phyloP scores from a whole-genome alignment of 2,113 vertebrate genomes.

The Orientallactaga bullata region DNA sequence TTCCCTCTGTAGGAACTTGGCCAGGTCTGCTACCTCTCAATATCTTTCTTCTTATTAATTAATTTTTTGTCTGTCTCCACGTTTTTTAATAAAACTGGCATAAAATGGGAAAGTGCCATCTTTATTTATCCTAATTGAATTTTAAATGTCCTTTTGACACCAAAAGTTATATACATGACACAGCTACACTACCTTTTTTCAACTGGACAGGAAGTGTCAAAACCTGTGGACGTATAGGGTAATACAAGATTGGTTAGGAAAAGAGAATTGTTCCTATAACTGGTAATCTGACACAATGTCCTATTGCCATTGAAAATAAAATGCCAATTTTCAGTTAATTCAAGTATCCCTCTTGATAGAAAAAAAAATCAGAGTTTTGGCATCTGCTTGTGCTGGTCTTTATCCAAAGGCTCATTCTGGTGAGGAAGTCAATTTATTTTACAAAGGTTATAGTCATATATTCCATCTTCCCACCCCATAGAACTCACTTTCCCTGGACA shows the following conservation, averaged over 20 bases:
- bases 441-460: too few species aligned
- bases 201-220: constrained; percentile 95
- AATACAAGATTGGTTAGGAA: constrained; percentile 92
- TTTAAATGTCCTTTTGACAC: constrained; percentile 98
- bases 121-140: constrained; percentile 99
- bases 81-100: constrained; percentile 92
- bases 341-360: too few species aligned
- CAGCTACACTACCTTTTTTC: constrained; percentile 97
- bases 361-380: too few species aligned
- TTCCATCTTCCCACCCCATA: too few species aligned
- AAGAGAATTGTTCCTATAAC: constrained; percentile 96
- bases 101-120: constrained; percentile 95
- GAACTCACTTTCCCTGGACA: too few species aligned
- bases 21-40: too few species aligned
- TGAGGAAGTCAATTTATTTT: too few species aligned
- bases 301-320: constrained; percentile 81
- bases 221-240: constrained; percentile 94
- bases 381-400: too few species aligned
- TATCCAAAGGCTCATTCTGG: too few species aligned
- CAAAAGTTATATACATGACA: constrained; percentile 96
- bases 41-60: too few species aligned
- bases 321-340: too few species aligned
- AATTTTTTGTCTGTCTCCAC: constrained; percentile 89
- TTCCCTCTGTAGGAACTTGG: neutral
- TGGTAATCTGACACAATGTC: constrained; percentile 96